phyloP scores from a whole-genome alignment of 2,797 vertebrate species.

The Poeciliopsis infans region DNA sequence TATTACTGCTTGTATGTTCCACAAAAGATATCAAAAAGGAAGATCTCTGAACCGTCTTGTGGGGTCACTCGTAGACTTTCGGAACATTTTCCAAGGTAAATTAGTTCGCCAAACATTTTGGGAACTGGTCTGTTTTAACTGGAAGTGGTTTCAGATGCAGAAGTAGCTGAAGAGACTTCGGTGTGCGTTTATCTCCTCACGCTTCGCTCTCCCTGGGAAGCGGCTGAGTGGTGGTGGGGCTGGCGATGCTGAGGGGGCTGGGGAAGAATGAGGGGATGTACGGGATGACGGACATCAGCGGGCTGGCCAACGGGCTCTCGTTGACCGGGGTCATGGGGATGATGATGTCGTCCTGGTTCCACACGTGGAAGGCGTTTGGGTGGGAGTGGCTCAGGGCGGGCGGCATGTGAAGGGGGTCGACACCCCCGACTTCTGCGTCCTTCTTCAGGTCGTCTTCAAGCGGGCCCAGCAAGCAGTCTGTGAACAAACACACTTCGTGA shows the following conservation, averaged over 20 bases:
- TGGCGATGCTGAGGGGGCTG: slow-evolving; percentile 46
- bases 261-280: slow-evolving; percentile 81
- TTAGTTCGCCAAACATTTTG: background rate
- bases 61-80: background rate
- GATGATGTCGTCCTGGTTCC: slow-evolving; percentile 80
- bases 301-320: slow-evolving; percentile 65
- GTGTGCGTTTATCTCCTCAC: slow-evolving; percentile 25
- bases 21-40: background rate
- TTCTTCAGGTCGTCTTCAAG: slow-evolving; percentile 67
- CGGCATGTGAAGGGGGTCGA: slow-evolving; percentile 63
- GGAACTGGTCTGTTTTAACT: background rate
- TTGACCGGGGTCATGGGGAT: slow-evolving; percentile 64
- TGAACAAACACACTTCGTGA: background rate
- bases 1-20: background rate
- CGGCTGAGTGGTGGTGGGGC: slow-evolving; percentile 56
- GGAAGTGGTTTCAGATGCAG: background rate
- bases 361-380: slow-evolving; percentile 81
- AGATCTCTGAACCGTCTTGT: slow-evolving; percentile 1
- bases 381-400: slow-evolving; percentile 67
- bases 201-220: slow-evolving; percentile 60
- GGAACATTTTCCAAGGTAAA: background rate
- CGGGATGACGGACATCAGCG: slow-evolving; percentile 73
- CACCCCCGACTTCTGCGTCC: slow-evolving; percentile 44
- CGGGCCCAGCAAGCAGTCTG: slow-evolving; percentile 85
- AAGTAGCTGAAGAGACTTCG: background rate